A percentile compares a stretch with the other conserved stretches of the same genome.
These are phyloP conservation scores for Oreochromis mossambicus DNA, from an alignment of 2,797 vertebrate species.

Conservation along the genomic window DNA sequence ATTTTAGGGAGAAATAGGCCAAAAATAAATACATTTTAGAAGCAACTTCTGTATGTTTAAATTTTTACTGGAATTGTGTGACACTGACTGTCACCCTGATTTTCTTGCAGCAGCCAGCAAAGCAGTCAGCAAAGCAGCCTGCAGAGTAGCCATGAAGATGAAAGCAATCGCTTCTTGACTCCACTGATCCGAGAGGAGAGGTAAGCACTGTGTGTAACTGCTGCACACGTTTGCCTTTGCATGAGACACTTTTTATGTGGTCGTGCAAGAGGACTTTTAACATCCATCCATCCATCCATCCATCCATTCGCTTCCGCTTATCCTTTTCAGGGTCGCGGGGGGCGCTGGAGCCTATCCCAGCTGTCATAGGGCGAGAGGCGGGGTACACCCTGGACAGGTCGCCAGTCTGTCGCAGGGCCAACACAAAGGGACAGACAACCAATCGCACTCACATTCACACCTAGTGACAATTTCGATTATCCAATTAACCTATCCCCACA, in stretches of 20 bases:
- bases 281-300: too few relatives aligned
- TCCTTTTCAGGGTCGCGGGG: too few relatives aligned
- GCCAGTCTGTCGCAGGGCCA: too few relatives aligned
- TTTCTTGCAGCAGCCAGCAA: slow-evolving; percentile 61
- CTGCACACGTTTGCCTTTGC: neutral
- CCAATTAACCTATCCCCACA: too few relatives aligned
- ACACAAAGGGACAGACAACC: too few relatives aligned
- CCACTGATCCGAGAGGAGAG: slow-evolving; percentile 80
- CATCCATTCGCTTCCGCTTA: too few relatives aligned
- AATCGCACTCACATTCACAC: too few relatives aligned
- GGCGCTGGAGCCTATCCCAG: too few relatives aligned
- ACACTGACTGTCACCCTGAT: neutral
- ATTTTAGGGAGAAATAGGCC: neutral
- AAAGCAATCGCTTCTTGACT: slow-evolving; percentile 84
- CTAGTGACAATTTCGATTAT: too few relatives aligned
- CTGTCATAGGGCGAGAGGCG: too few relatives aligned
- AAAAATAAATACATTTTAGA: neutral
- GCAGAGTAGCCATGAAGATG: slow-evolving; percentile 92
- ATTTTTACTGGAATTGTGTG: neutral
- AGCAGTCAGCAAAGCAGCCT: slow-evolving; percentile 85
- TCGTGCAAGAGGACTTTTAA: neutral
- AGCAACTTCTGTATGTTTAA: neutral
- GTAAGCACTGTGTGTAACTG: slow-evolving; percentile 54
- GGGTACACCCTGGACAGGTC: too few relatives aligned
- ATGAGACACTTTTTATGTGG: neutral